These are phyloP conservation scores for Clinocottus analis DNA, from an alignment of 2,113 vertebrate species.

Conservation along the genomic window DNA sequence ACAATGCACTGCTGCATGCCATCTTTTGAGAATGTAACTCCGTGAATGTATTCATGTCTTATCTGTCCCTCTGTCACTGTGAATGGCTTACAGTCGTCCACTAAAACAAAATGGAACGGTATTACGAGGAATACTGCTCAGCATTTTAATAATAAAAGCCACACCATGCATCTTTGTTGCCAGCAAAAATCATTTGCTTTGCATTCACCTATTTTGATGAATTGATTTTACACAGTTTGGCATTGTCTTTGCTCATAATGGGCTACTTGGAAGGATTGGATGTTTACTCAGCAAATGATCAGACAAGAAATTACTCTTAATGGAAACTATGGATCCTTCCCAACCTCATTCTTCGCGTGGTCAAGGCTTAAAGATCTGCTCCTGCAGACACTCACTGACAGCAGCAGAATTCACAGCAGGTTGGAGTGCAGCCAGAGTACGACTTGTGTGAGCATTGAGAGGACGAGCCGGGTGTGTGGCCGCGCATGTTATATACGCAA, in stretches of 20 bases:
- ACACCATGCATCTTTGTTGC: slow-evolving; percentile 42
- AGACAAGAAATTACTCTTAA: slow-evolving; percentile 75
- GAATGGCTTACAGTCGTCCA: not conserved
- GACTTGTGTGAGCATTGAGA: slow-evolving; percentile 16
- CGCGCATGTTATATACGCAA: slow-evolving; percentile 1
- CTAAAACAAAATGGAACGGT: slow-evolving; percentile 13
- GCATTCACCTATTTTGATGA: slow-evolving; percentile 60
- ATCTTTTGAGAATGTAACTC: not conserved
- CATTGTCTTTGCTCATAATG: slow-evolving; percentile 71
- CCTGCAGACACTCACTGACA: slow-evolving; percentile 58
- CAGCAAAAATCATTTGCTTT: slow-evolving; percentile 34
- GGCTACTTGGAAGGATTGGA: slow-evolving; percentile 65
- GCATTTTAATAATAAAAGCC: slow-evolving; percentile 42
- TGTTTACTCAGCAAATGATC: slow-evolving; percentile 82
- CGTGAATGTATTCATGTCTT: not conserved
- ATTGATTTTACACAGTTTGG: slow-evolving; percentile 72
- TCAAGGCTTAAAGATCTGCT: slow-evolving; percentile 53
- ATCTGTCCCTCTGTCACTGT: not conserved
- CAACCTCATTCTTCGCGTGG: slow-evolving; percentile 58
- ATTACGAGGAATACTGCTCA: slow-evolving; percentile 19
- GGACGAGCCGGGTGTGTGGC: slow-evolving; percentile 25
- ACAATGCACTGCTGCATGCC: not conserved
- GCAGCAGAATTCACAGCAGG: slow-evolving; percentile 54
- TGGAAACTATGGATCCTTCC: slow-evolving; percentile 78
- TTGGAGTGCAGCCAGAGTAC: slow-evolving; percentile 48